phyloP scores from a whole-genome alignment of 2,888 invertebrate species.

The Callyntrura guangdongensis region DNA sequence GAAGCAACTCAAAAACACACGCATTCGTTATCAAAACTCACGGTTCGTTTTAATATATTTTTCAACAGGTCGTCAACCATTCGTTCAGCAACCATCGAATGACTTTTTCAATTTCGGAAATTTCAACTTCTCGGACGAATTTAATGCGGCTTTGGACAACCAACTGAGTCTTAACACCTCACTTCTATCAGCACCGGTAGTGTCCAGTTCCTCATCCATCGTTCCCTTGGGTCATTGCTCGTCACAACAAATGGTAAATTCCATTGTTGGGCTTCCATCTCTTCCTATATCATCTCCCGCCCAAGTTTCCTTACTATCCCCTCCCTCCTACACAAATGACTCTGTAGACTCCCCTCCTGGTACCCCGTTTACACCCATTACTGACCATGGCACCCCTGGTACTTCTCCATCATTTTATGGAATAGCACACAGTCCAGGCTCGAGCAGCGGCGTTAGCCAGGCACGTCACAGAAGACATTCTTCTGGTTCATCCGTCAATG shows the following conservation, averaged over 20 bases:
- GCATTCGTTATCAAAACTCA: neutral
- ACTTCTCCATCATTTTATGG: slow-evolving; percentile 78
- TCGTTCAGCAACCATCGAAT: slow-evolving; percentile 83
- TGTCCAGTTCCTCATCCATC: slow-evolving; percentile 78
- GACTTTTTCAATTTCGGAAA: slow-evolving; percentile 85
- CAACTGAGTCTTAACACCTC: slow-evolving; percentile 84
- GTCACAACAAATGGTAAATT: slow-evolving; percentile 85
- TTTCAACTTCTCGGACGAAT: slow-evolving; percentile 85
- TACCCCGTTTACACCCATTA: slow-evolving; percentile 81
- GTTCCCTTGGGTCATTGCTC: slow-evolving; percentile 81
- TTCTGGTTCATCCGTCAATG: slow-evolving; percentile 86
- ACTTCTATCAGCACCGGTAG: slow-evolving; percentile 81
- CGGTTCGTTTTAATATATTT: neutral
- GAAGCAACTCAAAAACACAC: neutral
- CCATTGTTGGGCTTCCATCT: slow-evolving; percentile 84
- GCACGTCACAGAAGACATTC: slow-evolving; percentile 82
- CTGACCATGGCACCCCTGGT: slow-evolving; percentile 78
- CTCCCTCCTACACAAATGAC: slow-evolving; percentile 81
- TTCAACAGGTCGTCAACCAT: slow-evolving; percentile 83
- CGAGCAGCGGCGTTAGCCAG: slow-evolving; percentile 81
- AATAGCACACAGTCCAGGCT: slow-evolving; percentile 81
- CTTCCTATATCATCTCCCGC: slow-evolving; percentile 80
- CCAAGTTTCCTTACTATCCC: slow-evolving; percentile 82
- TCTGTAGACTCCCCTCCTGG: slow-evolving; percentile 82
- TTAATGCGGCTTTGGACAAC: slow-evolving; percentile 84